Base-by-base conservation (phyloP, 1,140 invertebrate genomes). In the Penaeus chinensis region DNA sequence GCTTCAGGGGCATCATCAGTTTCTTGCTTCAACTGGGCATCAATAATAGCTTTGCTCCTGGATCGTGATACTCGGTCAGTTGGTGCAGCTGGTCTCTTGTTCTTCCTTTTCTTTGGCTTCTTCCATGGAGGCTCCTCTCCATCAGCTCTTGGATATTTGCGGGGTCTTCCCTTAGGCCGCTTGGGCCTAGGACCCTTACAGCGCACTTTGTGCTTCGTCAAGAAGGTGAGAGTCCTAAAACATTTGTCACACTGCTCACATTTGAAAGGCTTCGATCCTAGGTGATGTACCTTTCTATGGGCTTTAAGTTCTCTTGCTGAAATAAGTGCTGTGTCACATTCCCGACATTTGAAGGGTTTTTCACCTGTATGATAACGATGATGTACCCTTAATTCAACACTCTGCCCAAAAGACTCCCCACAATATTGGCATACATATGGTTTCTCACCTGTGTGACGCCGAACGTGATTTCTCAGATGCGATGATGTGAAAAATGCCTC, bases 381-480 rank as follows among this genome's bases (percentile, higher is more conserved):
- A 37, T 90, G 90, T 20, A 86, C 86, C 66, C 86, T 77, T 42
- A 90, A 69, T 18, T 87, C 85, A 22, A 84, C 81, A 76, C 86
- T 90, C 27, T 89, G 90, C 16, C 83, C 78, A 77, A 90, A 90
- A 37, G 83, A 66, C 24, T 85, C 83, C 47, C 83, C 78, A 76
- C 90, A 90, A 63, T 78, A 80, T 24, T 88, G 83, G 47, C 92
- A 92, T 19, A 89, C 84, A 84, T 91, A 92, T 18, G 92, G 92
- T n/a, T 91, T 89, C 85, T 93, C 92, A 42, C 93, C 92, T 47
- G 92, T 93, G 89, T 93, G 93, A 13, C 92, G 92, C 11, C 92
- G 91, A 42, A 92, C 91, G 89, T 93, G 93, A 66, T 92, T 92
- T 85, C 92, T 92, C 90, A 93, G 91, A 85, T 93, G 92, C 24